phyloP scores from a whole-genome alignment of 2,888 invertebrate genomes.

The Brenthis ino region DNA sequence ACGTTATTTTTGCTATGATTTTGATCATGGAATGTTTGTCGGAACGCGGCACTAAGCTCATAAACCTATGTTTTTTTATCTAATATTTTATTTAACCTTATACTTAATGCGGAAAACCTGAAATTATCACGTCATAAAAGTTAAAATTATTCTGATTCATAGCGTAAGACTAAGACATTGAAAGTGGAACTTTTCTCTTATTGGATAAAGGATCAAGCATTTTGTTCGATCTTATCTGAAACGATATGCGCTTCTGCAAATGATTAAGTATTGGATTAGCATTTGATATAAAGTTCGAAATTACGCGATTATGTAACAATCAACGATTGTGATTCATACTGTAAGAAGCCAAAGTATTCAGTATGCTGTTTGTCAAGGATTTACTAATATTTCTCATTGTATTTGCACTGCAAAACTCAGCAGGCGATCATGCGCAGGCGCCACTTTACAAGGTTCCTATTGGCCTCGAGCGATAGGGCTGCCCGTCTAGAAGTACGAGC shows the following conservation, averaged over 20 bases:
- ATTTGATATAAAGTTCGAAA: too few relatives aligned
- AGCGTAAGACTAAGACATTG: too few relatives aligned
- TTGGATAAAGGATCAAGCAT: too few relatives aligned
- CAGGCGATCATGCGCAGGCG: constrained; percentile 74
- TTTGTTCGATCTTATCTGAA: too few relatives aligned
- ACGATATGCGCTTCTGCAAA: too few relatives aligned
- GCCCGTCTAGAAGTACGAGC: constrained; percentile 73
- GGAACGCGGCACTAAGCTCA: constrained; percentile 34
- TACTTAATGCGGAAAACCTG: constrained; percentile 15
- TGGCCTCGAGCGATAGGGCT: constrained; percentile 74
- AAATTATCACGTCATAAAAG: constrained; percentile 4
- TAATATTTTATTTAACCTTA: constrained; percentile 2
- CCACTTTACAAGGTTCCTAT: constrained; percentile 71
- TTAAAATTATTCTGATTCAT: too few relatives aligned
- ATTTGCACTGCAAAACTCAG: constrained; percentile 65
- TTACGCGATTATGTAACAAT: too few relatives aligned
- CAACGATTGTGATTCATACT: constrained; percentile 4
- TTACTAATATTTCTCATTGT: constrained; percentile 52
- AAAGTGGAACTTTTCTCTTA: too few relatives aligned
- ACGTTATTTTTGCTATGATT: constrained; percentile 58
- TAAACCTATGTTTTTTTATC: neutral
- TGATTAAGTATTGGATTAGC: too few relatives aligned
- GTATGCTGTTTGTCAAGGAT: constrained; percentile 28
- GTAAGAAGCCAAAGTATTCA: constrained; percentile 13
- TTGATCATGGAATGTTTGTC: constrained; percentile 58